Base-by-base conservation (phyloP, 2,888 invertebrate genomes). In the Periphyllus acericola region DNA sequence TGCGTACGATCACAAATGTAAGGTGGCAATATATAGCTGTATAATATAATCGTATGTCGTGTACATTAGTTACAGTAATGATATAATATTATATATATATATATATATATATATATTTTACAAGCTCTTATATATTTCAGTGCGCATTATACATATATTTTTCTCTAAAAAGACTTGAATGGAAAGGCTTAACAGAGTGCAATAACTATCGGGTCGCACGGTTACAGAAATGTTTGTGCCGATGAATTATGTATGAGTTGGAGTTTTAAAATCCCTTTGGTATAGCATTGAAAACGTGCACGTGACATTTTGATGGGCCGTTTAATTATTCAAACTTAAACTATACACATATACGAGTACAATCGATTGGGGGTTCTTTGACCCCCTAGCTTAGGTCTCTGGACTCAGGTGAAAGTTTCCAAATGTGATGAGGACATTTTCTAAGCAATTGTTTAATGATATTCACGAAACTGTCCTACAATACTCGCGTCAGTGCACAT, bases 401-500 rank as follows among this genome's bases (percentile, higher is more conserved):
- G 21, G 52, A n/a, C 17, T 68, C 0, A n/a, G 66, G 66, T 32
- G 29, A 71, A 52, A 71, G 52, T 82, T 74, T 52, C 17, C 52
- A 9, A 83, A 55, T 25, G 36, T 52, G 79, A 66, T 66, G 36
- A 66, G 29, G 9, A 66, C 34, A 72, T 72, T 34, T 34, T 34
- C 17, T 6, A 25, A n/a, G 21, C 17, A 25, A 72, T 83, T 34
- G 9, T 83, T 52, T 72, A 72, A 52, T 71, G 72, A 72, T 40
- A 52, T 60, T 74, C 72, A 60, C 74, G 75, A 75, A 83, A 83
- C 34, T 72, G 36, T 72, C 83, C 83, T 83, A 83, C 55, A 83
- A 55, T 83, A 80, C 72, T 80, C 25, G 86, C 25, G 79, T 72
- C 86, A 60, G 86, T 86, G 86, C 86, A 86, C 80, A 74, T 80